Percentiles rank a stretch among this genome's conserved stretches.
Evolutionary conservation across 1,140 invertebrate genomes (phyloP).

Genomic region (Carcinoscorpius rotundicauda): DNA sequence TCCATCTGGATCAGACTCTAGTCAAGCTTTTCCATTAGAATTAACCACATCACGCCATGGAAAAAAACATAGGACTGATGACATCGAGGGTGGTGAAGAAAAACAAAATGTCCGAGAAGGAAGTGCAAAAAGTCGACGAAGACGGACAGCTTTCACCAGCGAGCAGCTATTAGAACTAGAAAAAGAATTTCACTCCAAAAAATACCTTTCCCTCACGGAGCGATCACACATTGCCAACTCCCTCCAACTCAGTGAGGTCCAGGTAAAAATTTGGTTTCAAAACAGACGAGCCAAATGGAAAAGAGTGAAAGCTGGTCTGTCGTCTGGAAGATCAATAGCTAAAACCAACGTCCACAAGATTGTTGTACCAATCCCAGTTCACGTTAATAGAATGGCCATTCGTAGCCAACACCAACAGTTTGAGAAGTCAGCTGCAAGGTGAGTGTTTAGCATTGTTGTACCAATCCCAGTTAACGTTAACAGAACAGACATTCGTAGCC

Average conservation of each 20-base stretch:
- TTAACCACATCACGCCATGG: no score
- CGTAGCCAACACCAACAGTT: slow-evolving; percentile 85
- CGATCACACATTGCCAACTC: slow-evolving; percentile 86
- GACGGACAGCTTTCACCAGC: slow-evolving; percentile 89
- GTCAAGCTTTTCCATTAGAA: no score
- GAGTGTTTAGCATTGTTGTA: slow-evolving; percentile 66
- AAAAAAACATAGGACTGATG: no score
- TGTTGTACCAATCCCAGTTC: slow-evolving; percentile 92
- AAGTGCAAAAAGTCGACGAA: slow-evolving; percentile 57
- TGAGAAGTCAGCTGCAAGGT: slow-evolving; percentile 46
- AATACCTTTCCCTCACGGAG: slow-evolving; percentile 90
- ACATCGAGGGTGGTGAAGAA: no score
- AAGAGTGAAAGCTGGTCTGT: slow-evolving; percentile 27
- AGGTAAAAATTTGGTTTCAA: slow-evolving; percentile 98
- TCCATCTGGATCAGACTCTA: no score
- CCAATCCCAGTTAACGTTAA: slow-evolving; percentile 96
- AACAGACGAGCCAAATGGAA: slow-evolving; percentile 98
- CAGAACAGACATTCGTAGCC: slow-evolving; percentile 74
- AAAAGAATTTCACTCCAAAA: slow-evolving; percentile 92
- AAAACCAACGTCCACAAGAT: slow-evolving; percentile 50
- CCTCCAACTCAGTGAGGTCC: slow-evolving; percentile 84
- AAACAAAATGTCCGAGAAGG: no score
- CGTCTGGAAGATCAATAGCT: slow-evolving; percentile 10
- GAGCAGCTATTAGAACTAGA: slow-evolving; percentile 90
- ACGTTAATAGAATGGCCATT: slow-evolving; percentile 86